Evolutionary conservation across 2,113 vertebrate species (phyloP).

Genomic region (Craseonycteris thonglongyai): DNA sequence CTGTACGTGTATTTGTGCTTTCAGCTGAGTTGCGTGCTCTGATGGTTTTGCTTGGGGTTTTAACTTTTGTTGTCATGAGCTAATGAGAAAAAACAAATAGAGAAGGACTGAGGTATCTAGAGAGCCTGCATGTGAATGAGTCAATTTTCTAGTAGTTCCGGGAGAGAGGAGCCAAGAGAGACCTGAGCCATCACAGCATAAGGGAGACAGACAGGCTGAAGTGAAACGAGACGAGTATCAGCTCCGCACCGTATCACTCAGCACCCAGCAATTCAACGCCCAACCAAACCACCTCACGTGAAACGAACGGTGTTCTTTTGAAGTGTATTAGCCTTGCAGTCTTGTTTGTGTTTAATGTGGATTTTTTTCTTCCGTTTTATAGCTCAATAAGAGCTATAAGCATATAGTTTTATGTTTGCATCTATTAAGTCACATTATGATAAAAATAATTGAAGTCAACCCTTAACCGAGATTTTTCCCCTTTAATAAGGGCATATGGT

Average conservation of each 20-base stretch:
- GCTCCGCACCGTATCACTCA: too few species aligned
- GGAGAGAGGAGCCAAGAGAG: not conserved
- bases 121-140: not conserved
- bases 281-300: not conserved
- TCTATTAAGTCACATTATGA: conserved; percentile 53
- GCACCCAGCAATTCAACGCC: not conserved
- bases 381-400: conserved; percentile 19
- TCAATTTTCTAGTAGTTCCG: not conserved
- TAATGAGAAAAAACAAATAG: not conserved
- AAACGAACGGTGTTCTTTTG: conserved; percentile 38
- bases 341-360: conserved; percentile 58
- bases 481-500: not conserved
- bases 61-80: not conserved
- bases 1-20: not conserved
- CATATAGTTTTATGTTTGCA: conserved; percentile 40
- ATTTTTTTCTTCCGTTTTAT: conserved; percentile 48
- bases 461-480: not conserved
- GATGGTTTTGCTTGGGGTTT: not conserved
- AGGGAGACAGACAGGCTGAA: not conserved
- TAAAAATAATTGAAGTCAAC: conserved; percentile 51
- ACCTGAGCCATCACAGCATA: not conserved
- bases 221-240: not conserved
- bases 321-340: conserved; percentile 48
- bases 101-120: not conserved
- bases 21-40: not conserved